Percentiles rank a stretch among this genome's conserved stretches.
Conservation (phyloP, 2,888 invertebrate genomes). For the Drosophila engyochracea region DNA sequence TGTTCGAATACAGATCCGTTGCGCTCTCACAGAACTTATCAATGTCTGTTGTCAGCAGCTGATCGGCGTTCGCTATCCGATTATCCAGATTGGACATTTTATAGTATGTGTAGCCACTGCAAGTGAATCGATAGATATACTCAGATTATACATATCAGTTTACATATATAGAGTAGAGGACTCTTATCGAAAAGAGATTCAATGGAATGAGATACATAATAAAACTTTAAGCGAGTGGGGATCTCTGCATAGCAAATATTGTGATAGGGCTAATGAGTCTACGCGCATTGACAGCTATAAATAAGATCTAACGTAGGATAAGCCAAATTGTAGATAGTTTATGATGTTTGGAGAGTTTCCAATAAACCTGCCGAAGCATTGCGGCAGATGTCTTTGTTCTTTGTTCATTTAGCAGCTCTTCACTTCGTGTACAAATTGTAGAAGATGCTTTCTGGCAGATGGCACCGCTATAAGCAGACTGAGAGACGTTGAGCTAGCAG, state of each 20-base stretch:
- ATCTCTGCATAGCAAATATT: too few species aligned
- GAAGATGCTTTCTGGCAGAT: background rate
- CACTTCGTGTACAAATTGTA: background rate
- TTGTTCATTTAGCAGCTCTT: background rate
- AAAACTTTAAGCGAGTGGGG: background rate
- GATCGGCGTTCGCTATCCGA: conserved; percentile 97
- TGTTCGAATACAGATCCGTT: conserved; percentile 97
- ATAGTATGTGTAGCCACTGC: conserved; percentile 97
- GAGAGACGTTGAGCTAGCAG: background rate
- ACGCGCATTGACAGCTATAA: too few species aligned
- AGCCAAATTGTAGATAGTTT: background rate
- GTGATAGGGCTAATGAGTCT: background rate
- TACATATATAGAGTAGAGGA: background rate
- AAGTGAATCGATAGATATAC: background rate
- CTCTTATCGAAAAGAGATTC: too few species aligned
- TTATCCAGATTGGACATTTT: conserved; percentile 98
- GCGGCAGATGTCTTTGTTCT: background rate
- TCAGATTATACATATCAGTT: background rate
- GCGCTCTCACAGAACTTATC: conserved; percentile 99
- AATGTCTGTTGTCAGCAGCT: conserved; percentile 97
- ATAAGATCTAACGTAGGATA: background rate
- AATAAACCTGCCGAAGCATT: background rate
- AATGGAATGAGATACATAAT: background rate
- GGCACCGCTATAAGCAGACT: background rate
- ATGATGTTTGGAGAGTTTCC: background rate